Conservation (phyloP, 2,888 invertebrate genomes). For the Nemotelus pantherinus region DNA sequence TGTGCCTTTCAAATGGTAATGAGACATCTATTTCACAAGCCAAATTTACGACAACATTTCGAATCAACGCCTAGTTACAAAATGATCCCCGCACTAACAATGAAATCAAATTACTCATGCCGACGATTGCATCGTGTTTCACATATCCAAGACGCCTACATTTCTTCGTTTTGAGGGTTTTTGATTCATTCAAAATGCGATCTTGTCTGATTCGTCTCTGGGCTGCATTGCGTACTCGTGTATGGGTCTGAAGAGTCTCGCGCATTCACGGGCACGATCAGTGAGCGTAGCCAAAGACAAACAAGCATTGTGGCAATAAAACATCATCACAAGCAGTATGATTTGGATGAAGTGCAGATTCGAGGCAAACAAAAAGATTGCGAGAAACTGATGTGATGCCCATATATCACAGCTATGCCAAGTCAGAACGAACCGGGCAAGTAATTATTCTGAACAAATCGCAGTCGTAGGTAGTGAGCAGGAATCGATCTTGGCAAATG, state of each 20-base stretch:
- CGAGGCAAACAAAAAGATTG: constrained; percentile 23
- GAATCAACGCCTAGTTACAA: constrained; percentile 22
- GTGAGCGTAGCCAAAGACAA: constrained; percentile 40
- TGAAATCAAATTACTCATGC: constrained; percentile 41
- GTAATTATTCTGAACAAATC: constrained; percentile 51
- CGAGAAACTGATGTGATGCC: constrained; percentile 36
- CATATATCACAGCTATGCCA: constrained; percentile 50
- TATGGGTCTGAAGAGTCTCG: too few relatives aligned
- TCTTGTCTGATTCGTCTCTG: constrained; percentile 17
- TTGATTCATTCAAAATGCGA: constrained; percentile 29
- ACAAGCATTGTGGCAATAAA: constrained; percentile 46
- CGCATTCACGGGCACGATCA: neutral
- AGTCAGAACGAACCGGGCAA: constrained; percentile 1
- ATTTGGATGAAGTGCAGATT: constrained; percentile 40
- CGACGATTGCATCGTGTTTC: constrained; percentile 25
- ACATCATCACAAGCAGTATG: constrained; percentile 40
- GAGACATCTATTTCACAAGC: constrained; percentile 13
- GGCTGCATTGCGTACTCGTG: neutral
- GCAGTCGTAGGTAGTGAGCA: constrained; percentile 45
- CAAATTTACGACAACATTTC: constrained; percentile 21
- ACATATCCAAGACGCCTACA: constrained; percentile 37
- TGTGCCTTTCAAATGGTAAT: neutral
- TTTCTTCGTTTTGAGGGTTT: constrained; percentile 23
- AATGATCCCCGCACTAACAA: constrained; percentile 19
- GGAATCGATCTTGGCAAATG: constrained; percentile 44